Evolutionary conservation across 2,888 invertebrate species (phyloP), one percentile per base, ranked within the genome.

Genomic region (Rhyacophila evoluta): DNA sequence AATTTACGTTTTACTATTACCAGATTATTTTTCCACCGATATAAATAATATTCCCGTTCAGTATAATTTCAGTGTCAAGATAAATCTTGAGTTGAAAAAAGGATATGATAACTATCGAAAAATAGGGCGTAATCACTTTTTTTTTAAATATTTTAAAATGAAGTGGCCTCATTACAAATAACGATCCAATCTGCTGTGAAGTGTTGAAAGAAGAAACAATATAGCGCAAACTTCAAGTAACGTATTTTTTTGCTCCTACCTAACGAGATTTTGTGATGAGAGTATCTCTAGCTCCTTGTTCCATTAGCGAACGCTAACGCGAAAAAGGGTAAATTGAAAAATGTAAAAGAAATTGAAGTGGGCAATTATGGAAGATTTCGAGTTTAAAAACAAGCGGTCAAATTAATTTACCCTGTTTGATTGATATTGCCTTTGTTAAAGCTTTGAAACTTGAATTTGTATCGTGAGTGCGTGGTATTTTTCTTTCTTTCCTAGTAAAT

Each of bases 301-400:
- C 25, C 55, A 55, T 55, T 55, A 55, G 55, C 25, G 55, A 55
- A 19, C 10, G 55, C 19, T 19, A 55, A 55, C 55, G 15, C 15
- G 55, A 25, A 55, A 55, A 55, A 55, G 55, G 55, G 55, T 55
- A 55, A 25, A 55, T 55, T 55, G 55, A 55, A 55, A 55, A 55
- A 55, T 55, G 55, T 25, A 19, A 25, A 55, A 15, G 55, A 8
- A 55, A 55, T 3, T 55, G 15, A n/a, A 55, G 55, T 19, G 55
- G 25, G 55, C 25, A 3, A 55, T 55, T 1, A 1, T 19, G 55
- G 19, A 55, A 19, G 6, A 19, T 8, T 19, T 55, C 10, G 10
- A 19, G 19, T 55, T 55, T 55, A 55, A 41, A 33, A 55, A 55
- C 55, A 55, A 2, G 55, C 55, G 25, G 55, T 55, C 55, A 25